Evolutionary conservation across 2,888 invertebrate species (phyloP).

Genomic region (Elysia crispata): DNA sequence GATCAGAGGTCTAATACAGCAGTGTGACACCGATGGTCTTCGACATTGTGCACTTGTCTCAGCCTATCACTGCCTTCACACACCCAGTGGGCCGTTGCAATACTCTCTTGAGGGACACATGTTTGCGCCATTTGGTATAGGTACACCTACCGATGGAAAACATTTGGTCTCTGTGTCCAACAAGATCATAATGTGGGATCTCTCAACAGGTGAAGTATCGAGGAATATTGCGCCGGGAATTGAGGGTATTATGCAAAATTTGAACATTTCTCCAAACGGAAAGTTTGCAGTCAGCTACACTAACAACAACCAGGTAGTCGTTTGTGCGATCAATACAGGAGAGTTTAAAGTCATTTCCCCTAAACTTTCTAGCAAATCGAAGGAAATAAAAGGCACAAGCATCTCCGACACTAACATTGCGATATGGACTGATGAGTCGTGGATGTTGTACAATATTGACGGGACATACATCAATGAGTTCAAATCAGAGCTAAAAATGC

Average conservation of each 20-base stretch:
- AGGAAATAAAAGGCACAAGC: conserved; percentile 71
- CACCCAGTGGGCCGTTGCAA: conserved; percentile 99
- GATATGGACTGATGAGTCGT: conserved; percentile 69
- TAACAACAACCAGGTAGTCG: conserved; percentile 94
- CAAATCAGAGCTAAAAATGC: conserved; percentile 66
- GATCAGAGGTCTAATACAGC: conserved; percentile 90
- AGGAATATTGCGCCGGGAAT: conserved; percentile 92
- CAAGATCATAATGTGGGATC: conserved; percentile 96
- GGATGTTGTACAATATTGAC: conserved; percentile 68
- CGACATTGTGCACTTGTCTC: conserved; percentile 93
- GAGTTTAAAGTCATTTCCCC: conserved; percentile 93
- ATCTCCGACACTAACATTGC: conserved; percentile 71
- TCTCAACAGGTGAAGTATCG: conserved; percentile 95
- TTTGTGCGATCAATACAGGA: conserved; percentile 94
- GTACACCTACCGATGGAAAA: conserved; percentile 73
- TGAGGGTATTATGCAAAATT: conserved; percentile 93
- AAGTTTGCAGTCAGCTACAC: conserved; percentile 97
- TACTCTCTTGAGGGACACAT: conserved; percentile 98
- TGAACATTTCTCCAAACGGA: conserved; percentile 95
- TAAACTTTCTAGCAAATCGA: conserved; percentile 83
- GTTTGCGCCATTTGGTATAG: conserved; percentile 84
- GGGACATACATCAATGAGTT: conserved; percentile 62
- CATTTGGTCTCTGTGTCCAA: conserved; percentile 97
- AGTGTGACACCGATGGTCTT: conserved; percentile 93
- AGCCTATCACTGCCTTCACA: conserved; percentile 96